Conservation (phyloP, 2,797 vertebrate genomes). For the Iguana delicatissima region DNA sequence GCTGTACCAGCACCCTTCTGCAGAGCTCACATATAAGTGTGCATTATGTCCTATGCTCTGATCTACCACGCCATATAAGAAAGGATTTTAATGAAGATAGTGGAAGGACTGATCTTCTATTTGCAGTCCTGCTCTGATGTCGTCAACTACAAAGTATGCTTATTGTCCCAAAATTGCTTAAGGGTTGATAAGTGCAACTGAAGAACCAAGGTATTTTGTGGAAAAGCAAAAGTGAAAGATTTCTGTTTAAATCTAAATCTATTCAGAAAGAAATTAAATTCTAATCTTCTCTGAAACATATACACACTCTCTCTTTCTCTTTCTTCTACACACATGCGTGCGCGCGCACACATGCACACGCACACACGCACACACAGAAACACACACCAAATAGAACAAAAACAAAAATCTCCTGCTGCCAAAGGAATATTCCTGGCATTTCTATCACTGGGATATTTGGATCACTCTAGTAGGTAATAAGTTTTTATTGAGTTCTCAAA, state of each 20-base stretch:
- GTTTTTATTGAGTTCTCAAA: slow-evolving; percentile 71
- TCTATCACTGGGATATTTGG: slow-evolving; percentile 61
- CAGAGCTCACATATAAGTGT: neutral
- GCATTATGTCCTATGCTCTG: neutral
- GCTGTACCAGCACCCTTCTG: neutral
- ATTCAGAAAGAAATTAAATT: slow-evolving; percentile 50
- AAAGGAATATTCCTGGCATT: slow-evolving; percentile 54
- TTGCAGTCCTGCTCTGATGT: slow-evolving; percentile 6
- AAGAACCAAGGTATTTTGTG: slow-evolving; percentile 43
- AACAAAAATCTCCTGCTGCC: slow-evolving; percentile 52
- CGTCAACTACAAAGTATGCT: slow-evolving; percentile 33
- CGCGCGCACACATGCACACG: too few relatives aligned
- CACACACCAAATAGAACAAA: slow-evolving; percentile 26
- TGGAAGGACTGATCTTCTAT: neutral
- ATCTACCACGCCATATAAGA: neutral
- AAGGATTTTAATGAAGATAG: slow-evolving; percentile 8
- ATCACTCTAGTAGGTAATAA: slow-evolving; percentile 62
- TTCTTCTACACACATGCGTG: too few relatives aligned
- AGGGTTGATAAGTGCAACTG: slow-evolving; percentile 10
- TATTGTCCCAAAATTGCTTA: slow-evolving; percentile 11
- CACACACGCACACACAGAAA: slow-evolving; percentile 1
- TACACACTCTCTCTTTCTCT: neutral
- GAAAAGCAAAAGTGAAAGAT: slow-evolving; percentile 25
- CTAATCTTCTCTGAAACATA: slow-evolving; percentile 46
- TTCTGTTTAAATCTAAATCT: slow-evolving; percentile 50